These are phyloP conservation scores for Zaprionus ghesquierei DNA, from an alignment of 1,140 invertebrate genomes.

Conservation along the genomic window DNA sequence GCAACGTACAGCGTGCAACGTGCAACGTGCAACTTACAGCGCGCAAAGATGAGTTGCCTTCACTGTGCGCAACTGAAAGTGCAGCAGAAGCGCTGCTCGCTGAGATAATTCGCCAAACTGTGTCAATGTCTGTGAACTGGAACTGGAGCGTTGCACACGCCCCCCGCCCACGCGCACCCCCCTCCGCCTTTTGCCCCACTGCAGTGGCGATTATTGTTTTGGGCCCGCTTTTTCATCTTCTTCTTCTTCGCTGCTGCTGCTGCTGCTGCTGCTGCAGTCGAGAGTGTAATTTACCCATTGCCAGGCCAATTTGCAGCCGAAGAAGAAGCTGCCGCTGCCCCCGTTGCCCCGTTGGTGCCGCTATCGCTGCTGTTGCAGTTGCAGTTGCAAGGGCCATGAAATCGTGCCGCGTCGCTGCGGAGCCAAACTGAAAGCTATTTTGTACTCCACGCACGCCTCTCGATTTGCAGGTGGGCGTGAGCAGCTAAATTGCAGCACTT, in stretches of 20 bases:
- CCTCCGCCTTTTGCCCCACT: neutral
- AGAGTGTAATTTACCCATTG: constrained; percentile 55
- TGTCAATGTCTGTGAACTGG: constrained; percentile 82
- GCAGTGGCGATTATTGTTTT: constrained; percentile 47
- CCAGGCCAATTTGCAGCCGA: constrained; percentile 50
- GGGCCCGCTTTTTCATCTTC: constrained; percentile 38
- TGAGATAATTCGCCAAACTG: constrained; percentile 51
- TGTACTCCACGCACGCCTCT: constrained; percentile 35
- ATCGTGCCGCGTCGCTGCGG: constrained; percentile 23
- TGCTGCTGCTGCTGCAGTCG: constrained; percentile 43
- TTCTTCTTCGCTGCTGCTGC: constrained; percentile 5
- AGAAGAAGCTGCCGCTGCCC: constrained; percentile 27
- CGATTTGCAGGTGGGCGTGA: constrained; percentile 60
- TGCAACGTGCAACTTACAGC: constrained; percentile 10
- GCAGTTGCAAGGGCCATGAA: constrained; percentile 44
- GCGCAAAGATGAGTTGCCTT: constrained; percentile 31
- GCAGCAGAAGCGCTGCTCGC: constrained; percentile 3
- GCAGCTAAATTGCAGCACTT: constrained; percentile 67
- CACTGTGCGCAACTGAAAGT: neutral
- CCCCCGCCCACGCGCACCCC: neutral
- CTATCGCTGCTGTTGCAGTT: constrained; percentile 2
- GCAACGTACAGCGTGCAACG: neutral
- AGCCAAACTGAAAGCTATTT: constrained; percentile 31
- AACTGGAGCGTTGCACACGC: constrained; percentile 70
- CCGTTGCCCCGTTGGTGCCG: neutral